Conservation (phyloP, 2,797 vertebrate species). For the Apogon hyalosoma region DNA sequence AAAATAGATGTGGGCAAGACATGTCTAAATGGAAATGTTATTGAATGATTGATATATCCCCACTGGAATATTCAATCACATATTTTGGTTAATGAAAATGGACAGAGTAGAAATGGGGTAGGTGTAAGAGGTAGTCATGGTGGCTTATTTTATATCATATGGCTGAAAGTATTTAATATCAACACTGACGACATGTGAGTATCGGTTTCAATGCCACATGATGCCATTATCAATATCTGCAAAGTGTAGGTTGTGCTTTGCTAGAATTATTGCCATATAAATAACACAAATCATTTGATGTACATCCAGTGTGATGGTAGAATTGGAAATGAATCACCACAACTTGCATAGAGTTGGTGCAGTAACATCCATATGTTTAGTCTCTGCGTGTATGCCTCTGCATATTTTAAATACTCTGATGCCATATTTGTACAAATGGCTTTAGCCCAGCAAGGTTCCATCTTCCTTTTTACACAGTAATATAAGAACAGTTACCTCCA, state of each 20-base stretch:
- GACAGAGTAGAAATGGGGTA: conserved; percentile 32
- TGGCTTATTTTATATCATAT: conserved; percentile 36
- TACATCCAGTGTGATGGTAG: background rate
- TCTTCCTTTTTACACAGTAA: no score
- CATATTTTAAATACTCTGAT: no score
- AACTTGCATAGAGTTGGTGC: background rate
- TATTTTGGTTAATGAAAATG: conserved; percentile 61
- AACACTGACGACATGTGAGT: conserved; percentile 16
- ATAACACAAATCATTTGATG: conserved; percentile 16
- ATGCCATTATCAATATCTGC: conserved; percentile 2
- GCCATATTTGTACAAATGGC: no score
- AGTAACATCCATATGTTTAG: no score
- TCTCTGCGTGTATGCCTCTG: no score
- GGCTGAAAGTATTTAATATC: conserved; percentile 30
- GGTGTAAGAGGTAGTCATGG: conserved; percentile 28
- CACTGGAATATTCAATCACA: conserved; percentile 47
- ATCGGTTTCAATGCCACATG: background rate
- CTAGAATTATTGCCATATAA: conserved; percentile 1
- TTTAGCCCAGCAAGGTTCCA: no score
- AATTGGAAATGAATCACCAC: background rate
- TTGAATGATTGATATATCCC: conserved; percentile 58
- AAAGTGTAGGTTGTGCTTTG: background rate
- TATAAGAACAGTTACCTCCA: no score
- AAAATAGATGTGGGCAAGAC: conserved; percentile 48
- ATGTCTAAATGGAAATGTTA: conserved; percentile 66